Conservation (phyloP, 2,113 vertebrate species). For the Calidris pugnax region DNA sequence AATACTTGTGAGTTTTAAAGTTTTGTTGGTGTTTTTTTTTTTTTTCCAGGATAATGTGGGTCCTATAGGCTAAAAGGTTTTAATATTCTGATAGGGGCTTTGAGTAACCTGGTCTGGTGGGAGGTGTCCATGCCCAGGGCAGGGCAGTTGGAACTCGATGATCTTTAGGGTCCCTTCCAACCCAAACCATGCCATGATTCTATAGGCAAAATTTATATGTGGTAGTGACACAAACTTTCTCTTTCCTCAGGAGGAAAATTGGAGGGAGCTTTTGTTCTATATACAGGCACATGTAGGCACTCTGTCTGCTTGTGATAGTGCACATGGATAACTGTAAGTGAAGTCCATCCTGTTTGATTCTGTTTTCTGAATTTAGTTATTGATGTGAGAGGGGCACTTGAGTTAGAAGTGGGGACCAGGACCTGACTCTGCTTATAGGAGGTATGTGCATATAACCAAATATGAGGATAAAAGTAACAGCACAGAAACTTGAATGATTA, state of each 20-base stretch:
- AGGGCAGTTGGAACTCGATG: too few species aligned
- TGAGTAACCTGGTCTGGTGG: too few species aligned
- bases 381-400: not conserved
- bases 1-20: not conserved
- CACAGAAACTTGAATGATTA: not conserved
- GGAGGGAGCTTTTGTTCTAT: not conserved
- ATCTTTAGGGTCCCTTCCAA: too few species aligned
- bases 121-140: too few species aligned
- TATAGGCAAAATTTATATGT: not conserved
- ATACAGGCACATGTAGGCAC: not conserved
- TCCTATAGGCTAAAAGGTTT: not conserved
- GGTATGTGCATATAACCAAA: rapidly evolving
- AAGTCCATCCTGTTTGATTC: not conserved
- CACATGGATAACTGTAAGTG: not conserved
- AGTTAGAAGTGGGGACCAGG: not conserved
- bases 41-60: not conserved
- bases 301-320: not conserved
- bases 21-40: not conserved
- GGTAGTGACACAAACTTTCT: not conserved
- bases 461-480: not conserved
- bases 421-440: not conserved
- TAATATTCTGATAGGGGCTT: too few species aligned
- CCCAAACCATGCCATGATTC: too few species aligned
- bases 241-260: not conserved
- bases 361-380: not conserved